Evolutionary conservation across 2,888 invertebrate species (phyloP).

Genomic region (Pandemis heparana): DNA sequence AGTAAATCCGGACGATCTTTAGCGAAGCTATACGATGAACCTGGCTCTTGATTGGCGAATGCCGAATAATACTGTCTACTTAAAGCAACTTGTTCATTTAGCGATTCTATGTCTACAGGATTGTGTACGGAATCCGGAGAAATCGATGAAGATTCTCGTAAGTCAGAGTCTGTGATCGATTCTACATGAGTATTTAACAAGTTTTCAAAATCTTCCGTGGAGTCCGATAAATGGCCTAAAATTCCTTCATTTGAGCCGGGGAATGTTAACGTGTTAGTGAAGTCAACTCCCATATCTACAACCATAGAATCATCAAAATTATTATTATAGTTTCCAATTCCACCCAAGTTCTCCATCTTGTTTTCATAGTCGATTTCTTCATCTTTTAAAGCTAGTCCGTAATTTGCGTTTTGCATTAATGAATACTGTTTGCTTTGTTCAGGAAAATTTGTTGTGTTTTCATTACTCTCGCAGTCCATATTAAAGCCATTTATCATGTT

Average conservation of each 20-base stretch:
- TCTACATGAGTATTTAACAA: conserved; percentile 91
- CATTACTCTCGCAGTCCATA: conserved; percentile 92
- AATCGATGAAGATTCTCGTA: conserved; percentile 90
- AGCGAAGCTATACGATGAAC: conserved; percentile 86
- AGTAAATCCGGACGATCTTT: conserved; percentile 87
- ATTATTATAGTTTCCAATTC: conserved; percentile 85
- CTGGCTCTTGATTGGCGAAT: conserved; percentile 80
- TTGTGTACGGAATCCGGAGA: conserved; percentile 88
- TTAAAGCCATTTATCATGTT: conserved; percentile 89
- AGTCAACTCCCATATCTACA: conserved; percentile 92
- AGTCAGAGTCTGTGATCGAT: conserved; percentile 87
- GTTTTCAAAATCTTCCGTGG: conserved; percentile 91
- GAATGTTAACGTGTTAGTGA: conserved; percentile 93
- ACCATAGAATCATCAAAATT: conserved; percentile 93
- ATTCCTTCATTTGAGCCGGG: conserved; percentile 92
- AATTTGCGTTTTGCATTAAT: conserved; percentile 92
- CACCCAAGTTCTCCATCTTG: conserved; percentile 90
- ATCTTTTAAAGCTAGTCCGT: conserved; percentile 92
- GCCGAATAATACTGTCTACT: conserved; percentile 84
- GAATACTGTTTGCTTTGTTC: conserved; percentile 91
- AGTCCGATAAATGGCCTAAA: conserved; percentile 92
- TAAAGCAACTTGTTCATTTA: conserved; percentile 91
- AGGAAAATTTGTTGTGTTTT: conserved; percentile 80
- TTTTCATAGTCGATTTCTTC: conserved; percentile 92
- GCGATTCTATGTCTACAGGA: conserved; percentile 89